These are phyloP conservation scores for Chaetura pelagica DNA, from an alignment of 2,113 vertebrate species.

Conservation along the genomic window DNA sequence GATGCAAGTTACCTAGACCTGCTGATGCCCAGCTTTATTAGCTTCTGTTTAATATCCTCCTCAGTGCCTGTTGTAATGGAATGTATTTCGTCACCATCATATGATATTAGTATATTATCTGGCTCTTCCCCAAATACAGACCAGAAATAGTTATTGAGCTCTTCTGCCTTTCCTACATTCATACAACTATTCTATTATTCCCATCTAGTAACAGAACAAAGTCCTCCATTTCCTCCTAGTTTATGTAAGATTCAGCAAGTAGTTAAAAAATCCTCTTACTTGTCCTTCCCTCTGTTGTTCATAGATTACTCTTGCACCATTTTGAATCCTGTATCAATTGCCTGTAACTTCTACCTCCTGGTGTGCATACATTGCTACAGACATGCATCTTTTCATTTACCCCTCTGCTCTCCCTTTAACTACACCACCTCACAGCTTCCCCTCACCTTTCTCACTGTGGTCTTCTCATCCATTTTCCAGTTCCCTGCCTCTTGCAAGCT, in stretches of 20 bases:
- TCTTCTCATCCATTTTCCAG: neutral
- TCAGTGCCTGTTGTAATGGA: neutral
- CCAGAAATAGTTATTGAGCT: neutral
- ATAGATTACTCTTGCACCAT: neutral
- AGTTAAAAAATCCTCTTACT: neutral
- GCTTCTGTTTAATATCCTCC: slow-evolving; percentile 16
- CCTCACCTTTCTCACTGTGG: neutral
- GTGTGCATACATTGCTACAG: accelerated
- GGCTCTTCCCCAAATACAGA: neutral
- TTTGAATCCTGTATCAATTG: neutral
- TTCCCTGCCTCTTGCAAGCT: neutral
- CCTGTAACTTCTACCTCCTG: neutral
- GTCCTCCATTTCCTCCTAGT: neutral
- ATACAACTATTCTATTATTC: neutral
- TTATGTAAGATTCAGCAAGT: neutral
- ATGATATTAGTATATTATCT: neutral
- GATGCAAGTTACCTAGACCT: slow-evolving; percentile 8
- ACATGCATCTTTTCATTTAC: neutral
- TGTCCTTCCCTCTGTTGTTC: neutral
- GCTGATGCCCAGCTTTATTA: slow-evolving; percentile 15
- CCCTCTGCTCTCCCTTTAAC: neutral
- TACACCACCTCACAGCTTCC: neutral
- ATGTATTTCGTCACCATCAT: slow-evolving; percentile 1
- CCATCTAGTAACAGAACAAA: neutral
- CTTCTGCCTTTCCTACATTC: neutral